These are phyloP conservation scores for Mythimna albipuncta DNA, from an alignment of 2,888 invertebrate species.

Conservation along the genomic window DNA sequence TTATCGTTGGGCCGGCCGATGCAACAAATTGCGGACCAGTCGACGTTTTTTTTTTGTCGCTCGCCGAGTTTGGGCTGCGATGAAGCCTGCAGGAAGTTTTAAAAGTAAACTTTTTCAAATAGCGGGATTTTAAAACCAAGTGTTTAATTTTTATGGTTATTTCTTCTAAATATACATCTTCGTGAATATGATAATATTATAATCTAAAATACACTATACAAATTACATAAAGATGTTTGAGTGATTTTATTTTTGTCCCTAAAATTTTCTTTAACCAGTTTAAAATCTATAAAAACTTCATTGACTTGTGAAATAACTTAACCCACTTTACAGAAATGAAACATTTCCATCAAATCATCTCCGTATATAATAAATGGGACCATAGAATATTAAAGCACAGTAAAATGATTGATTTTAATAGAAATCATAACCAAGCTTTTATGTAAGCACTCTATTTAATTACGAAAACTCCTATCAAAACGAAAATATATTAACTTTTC, in stretches of 20 bases:
- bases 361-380: not conserved
- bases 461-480: not conserved
- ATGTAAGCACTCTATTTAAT: constrained; percentile 16
- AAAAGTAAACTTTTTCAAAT: constrained; percentile 60
- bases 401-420: constrained; percentile 12
- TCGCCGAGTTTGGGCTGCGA: constrained; percentile 59
- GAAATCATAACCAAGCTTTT: not conserved
- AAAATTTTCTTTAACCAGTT: not conserved
- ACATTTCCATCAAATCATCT: not conserved
- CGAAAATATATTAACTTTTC: constrained; percentile 2
- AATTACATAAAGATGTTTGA: not conserved
- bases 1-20: constrained; percentile 64
- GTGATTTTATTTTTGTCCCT: not conserved
- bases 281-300: not conserved
- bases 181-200: not conserved
- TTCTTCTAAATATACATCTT: not conserved
- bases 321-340: not conserved
- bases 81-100: constrained; percentile 58
- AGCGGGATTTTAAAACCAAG: constrained; percentile 57
- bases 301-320: no score
- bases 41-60: constrained; percentile 64
- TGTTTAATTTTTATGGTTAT: constrained; percentile 8
- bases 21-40: constrained; percentile 67
- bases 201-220: no score
- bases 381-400: not conserved